Evolutionary conservation across 2,888 invertebrate genomes (phyloP).

Genomic region (Melikaiella ostensackeni): DNA sequence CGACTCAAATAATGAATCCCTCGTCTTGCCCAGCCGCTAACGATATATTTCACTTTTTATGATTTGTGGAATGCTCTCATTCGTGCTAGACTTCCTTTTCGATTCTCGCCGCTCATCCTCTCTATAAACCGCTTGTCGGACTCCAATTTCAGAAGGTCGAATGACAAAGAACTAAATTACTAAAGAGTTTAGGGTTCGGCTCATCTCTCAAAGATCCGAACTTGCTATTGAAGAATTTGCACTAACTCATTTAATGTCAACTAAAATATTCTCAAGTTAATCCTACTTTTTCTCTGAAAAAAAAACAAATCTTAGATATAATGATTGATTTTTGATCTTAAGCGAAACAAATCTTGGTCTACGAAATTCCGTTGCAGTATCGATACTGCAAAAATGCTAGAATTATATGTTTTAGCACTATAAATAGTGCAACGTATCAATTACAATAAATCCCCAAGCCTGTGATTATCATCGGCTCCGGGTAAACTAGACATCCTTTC

Average conservation of each 20-base stretch:
- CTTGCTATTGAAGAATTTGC: background rate
- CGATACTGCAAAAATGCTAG: background rate
- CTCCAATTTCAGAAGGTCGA: slow-evolving; percentile 39
- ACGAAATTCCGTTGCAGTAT: background rate
- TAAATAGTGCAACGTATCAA: slow-evolving; percentile 35
- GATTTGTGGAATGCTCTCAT: slow-evolving; percentile 70
- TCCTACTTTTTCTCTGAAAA: background rate
- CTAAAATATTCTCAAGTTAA: background rate
- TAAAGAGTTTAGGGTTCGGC: slow-evolving; percentile 15
- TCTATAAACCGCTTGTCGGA: slow-evolving; percentile 31
- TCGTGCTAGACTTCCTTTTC: slow-evolving; percentile 47
- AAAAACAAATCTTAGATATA: background rate
- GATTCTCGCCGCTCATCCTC: slow-evolving; percentile 45
- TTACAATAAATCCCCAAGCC: slow-evolving; percentile 37
- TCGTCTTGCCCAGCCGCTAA: slow-evolving; percentile 53
- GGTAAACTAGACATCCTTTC: slow-evolving; percentile 18
- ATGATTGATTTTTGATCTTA: background rate
- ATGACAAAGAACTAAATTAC: slow-evolving; percentile 27
- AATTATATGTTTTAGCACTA: slow-evolving; percentile 32
- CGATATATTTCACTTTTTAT: slow-evolving; percentile 72
- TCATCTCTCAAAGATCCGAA: background rate
- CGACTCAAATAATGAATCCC: slow-evolving; percentile 19
- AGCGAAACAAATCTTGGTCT: background rate
- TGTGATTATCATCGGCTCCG: slow-evolving; percentile 8
- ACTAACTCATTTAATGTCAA: background rate